Base-by-base conservation (phyloP, 2,888 invertebrate species). In the Frankliniella intonsa region DNA sequence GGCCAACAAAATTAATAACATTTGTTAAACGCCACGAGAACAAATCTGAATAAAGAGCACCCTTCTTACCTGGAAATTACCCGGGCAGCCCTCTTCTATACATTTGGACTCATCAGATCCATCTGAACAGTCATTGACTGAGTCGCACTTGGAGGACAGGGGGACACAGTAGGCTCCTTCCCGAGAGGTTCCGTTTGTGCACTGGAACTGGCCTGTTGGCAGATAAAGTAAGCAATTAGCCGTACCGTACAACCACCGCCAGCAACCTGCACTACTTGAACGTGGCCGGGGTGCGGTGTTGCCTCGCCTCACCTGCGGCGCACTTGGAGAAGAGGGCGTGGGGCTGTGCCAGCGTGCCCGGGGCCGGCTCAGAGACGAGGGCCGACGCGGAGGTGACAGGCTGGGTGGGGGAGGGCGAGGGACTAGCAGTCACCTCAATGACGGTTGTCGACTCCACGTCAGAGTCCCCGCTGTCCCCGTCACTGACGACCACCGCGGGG, bases 31-130 rank as follows among this genome's bases (percentile, higher is more conserved):
- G n/a, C 62, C 11, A 14, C 10, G 14, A 19, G 62, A 62, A 17
- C 62, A 5, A 38, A 38, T 38, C 38, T 38, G 38, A 38, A 38
- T 17, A 62, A 14, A 62, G 17, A 10, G 7, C n/a, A 12, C n/a
- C 19, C 0, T 62, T 62, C n/a, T 62, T 86, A 89, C 88, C 85
- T 90, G 89, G 87, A 91, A 92, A 84, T 91, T 92, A 81, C 90
- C 90, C 3, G 89, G 90, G 85, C 92, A 92, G n/a, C 89, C 89
- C 80, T 90, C 88, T 85, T 89, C 87, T 80, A 88, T 86, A 85
- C 92, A 92, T 22, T 90, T 89, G 14, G 88, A 84, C 86, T 92
- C 92, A 86, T 92, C 92, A 0, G 92, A 92, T 50, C 90, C 91
- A 85, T 92, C 92, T 0, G 89, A 90, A 85, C 92, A 92, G 85